phyloP scores from a whole-genome alignment of 2,113 vertebrate species.

The Cynocephalus volans region DNA sequence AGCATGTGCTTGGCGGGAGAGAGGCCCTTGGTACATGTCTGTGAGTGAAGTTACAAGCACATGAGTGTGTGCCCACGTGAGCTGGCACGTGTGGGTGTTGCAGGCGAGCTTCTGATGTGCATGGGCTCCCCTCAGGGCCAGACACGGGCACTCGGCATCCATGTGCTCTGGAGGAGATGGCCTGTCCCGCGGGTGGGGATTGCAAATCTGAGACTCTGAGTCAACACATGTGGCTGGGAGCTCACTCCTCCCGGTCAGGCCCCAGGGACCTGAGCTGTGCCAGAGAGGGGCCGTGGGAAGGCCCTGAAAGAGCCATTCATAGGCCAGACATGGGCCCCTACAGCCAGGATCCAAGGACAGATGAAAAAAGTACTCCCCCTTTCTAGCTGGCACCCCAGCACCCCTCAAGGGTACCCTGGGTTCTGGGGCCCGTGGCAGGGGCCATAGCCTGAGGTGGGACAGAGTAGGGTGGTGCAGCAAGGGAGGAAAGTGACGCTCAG shows the following conservation, averaged over 20 bases:
- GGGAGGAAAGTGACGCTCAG: background rate
- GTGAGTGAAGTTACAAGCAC: background rate
- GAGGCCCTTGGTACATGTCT: background rate
- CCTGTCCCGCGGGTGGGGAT: background rate
- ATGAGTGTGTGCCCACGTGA: too few relatives aligned
- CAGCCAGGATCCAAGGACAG: too few relatives aligned
- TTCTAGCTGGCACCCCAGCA: too few relatives aligned
- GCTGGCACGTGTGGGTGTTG: background rate
- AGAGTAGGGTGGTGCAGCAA: accelerated
- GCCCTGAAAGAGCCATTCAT: background rate
- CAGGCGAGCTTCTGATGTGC: background rate
- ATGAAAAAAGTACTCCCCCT: too few relatives aligned
- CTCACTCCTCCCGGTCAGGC: background rate
- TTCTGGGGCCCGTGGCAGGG: background rate
- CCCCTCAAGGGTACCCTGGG: background rate
- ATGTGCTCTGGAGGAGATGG: background rate
- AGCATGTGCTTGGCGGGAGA: background rate
- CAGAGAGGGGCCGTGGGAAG: background rate
- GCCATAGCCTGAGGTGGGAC: background rate
- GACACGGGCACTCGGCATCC: background rate
- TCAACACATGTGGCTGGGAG: background rate
- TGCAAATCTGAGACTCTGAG: background rate
- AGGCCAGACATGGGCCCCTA: too few relatives aligned
- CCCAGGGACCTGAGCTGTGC: background rate
- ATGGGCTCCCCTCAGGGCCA: background rate